Base-by-base conservation (phyloP, 1,140 invertebrate genomes). In the Octopus sinensis region DNA sequence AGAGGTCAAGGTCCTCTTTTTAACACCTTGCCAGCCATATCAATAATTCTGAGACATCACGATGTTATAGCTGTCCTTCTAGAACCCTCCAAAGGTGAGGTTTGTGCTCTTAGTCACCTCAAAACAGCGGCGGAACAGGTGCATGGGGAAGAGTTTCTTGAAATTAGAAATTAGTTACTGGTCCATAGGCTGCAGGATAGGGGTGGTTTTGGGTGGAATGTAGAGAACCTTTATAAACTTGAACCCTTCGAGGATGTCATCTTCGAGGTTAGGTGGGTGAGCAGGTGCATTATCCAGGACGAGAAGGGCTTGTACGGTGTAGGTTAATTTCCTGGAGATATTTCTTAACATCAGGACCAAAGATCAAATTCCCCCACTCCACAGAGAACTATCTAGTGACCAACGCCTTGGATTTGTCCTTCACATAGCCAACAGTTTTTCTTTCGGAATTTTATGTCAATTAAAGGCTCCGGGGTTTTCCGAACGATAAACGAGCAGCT, bases 141-240 rank as follows among this genome's bases (percentile, higher is more conserved):
- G 62, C 62, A 9, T 68, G 62, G 62, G 9, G 62, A 68, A 68
- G 62, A 68, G 62, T n/a, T 68, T 68, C 62, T 68, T 68, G 62
- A 68, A 68, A 68, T 68, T 68, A 68, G 62, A 68, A 68, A 68
- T 68, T n/a, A n/a, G n/a, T n/a, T n/a, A n/a, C n/a, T n/a, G 62
- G 62, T 68, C 62, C 62, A 68, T 68, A n/a, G 62, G 62, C 62
- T 68, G 62, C 62, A 68, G 62, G 62, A 68, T 68, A 68, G 62
- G 62, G 62, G 62, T 68, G 62, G 62, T 68, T 9, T n/a, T 68
- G n/a, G 62, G 62, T 68, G 62, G 62, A 68, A 68, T 9, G n/a
- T 68, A 68, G n/a, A 68, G 62, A 68, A 1, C 62, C n/a, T 68
- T 68, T 12, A 68, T 68, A 68, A 68, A 68, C 62, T 68, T 68